A percentile compares a stretch with the other conserved stretches of the same genome.
Conservation (phyloP, 1,140 invertebrate genomes). For the Drosophila funebris region DNA sequence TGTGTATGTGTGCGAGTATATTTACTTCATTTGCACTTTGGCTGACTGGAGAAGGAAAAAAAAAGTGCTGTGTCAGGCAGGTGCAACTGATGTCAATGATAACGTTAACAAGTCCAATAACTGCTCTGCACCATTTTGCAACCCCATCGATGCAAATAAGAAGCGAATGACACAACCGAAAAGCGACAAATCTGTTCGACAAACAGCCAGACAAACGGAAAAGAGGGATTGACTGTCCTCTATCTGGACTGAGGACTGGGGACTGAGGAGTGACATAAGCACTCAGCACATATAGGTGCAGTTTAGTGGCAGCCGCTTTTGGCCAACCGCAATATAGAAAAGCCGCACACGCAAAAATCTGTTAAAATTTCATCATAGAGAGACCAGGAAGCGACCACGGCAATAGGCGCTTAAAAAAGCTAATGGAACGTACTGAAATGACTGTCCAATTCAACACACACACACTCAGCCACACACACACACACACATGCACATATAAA, state of each 20-base stretch:
- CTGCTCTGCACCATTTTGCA: conserved; percentile 28
- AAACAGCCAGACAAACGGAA: conserved; percentile 3
- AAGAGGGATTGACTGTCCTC: neutral
- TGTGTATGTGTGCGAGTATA: neutral
- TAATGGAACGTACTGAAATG: conserved; percentile 71
- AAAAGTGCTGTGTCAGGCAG: conserved; percentile 56
- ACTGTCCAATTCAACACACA: conserved; percentile 4
- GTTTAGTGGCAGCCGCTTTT: conserved; percentile 38
- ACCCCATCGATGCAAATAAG: conserved; percentile 42
- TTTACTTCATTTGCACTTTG: conserved; percentile 74
- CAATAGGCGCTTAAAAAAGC: conserved; percentile 79
- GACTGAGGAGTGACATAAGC: conserved; percentile 11
- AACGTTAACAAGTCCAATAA: conserved; percentile 78
- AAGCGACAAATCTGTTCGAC: neutral
- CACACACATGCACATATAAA: conserved; percentile 24
- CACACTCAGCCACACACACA: conserved; percentile 1
- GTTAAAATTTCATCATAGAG: conserved; percentile 68
- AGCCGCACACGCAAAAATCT: conserved; percentile 69
- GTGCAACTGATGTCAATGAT: conserved; percentile 71
- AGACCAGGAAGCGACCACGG: conserved; percentile 35
- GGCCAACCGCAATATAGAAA: conserved; percentile 65
- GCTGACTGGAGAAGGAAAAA: conserved; percentile 28
- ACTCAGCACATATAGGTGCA: conserved; percentile 23
- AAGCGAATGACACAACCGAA: conserved; percentile 18
- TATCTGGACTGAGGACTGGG: neutral